Evolutionary conservation across 2,797 vertebrate species (phyloP).

Genomic region (Erethizon dorsatum): DNA sequence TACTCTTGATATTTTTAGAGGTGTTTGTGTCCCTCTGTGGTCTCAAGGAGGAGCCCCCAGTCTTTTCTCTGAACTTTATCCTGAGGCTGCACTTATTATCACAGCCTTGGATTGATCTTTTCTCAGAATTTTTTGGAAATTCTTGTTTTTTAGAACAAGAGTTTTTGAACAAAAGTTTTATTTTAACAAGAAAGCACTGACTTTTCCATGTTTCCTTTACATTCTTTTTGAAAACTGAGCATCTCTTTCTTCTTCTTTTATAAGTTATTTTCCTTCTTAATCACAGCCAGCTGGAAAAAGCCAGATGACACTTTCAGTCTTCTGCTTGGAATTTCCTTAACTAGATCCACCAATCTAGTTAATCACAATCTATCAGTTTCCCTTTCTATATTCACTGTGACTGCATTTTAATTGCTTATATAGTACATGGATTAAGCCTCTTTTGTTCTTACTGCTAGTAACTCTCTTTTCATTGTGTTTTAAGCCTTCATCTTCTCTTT

Average conservation of each 20-base stretch:
- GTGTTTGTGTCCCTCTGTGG: background rate
- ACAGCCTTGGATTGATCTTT: background rate
- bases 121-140: background rate
- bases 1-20: background rate
- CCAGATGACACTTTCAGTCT: background rate
- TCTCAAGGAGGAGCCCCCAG: background rate
- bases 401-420: background rate
- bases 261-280: background rate
- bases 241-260: background rate
- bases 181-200: background rate
- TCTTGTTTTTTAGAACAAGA: background rate
- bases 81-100: background rate
- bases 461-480: background rate
- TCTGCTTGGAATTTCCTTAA: background rate
- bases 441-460: background rate
- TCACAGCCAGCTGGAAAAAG: background rate
- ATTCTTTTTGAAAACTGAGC: background rate
- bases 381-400: background rate
- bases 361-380: background rate
- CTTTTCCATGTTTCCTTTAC: background rate
- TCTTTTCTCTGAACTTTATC: background rate
- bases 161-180: background rate
- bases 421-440: background rate
- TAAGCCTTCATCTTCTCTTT: background rate
- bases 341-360: background rate